Percentiles rank a stretch among this genome's conserved stretches.
Evolutionary conservation across 37 sponge, comb jelly and placozoan species (phyloP).

Genomic region (Eunapius fragilis): DNA sequence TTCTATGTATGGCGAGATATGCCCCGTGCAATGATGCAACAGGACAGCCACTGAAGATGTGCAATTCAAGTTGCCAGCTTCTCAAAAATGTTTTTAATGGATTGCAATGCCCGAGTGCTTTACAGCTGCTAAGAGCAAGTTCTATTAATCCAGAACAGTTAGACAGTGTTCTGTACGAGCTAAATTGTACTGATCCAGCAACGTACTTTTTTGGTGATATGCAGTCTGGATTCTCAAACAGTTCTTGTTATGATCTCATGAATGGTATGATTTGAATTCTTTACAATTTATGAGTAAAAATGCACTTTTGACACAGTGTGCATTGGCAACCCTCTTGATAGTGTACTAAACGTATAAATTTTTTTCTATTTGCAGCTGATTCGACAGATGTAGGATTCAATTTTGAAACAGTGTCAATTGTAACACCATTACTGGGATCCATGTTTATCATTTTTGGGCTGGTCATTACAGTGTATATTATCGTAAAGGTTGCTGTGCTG

Average conservation of each 20-base stretch:
- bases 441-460: no score
- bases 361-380: no score
- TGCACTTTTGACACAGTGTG: no score
- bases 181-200: neutral
- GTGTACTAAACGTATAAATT: no score
- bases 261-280: neutral
- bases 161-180: neutral
- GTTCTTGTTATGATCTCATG: neutral
- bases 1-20: neutral
- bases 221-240: neutral
- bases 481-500: no score
- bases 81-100: neutral
- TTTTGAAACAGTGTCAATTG: no score
- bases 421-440: no score
- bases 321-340: no score
- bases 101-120: neutral
- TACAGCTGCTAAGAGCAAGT: neutral
- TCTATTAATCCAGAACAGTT: neutral
- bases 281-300: neutral
- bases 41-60: neutral
- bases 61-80: neutral
- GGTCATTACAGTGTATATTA: no score
- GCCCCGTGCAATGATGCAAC: neutral
- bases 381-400: no score
- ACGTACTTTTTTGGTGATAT: neutral